A percentile compares a stretch with the other conserved stretches of the same genome.
Conservation (phyloP, 2,797 vertebrate genomes). For the Xenentodon cancila region DNA sequence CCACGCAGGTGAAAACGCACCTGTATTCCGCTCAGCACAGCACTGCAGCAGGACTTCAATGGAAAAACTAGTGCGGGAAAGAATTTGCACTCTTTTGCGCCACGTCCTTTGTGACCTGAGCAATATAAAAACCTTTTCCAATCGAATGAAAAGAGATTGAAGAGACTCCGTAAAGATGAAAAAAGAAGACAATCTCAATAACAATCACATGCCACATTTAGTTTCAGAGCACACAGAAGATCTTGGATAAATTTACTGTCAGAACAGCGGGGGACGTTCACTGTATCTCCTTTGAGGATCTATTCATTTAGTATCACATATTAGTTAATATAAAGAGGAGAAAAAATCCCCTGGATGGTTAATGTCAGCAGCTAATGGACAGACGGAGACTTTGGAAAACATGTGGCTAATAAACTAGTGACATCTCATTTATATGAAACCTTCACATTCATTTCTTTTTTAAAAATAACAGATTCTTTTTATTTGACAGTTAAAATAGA, state of each 20-base stretch:
- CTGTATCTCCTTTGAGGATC: constrained; percentile 26
- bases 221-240: constrained; percentile 41
- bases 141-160: constrained; percentile 62
- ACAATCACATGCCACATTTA: constrained; percentile 52
- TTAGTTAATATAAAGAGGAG: constrained; percentile 10
- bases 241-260: constrained; percentile 38
- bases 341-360: not conserved
- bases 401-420: no score
- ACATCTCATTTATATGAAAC: no score
- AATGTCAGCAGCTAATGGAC: no score
- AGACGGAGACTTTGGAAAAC: no score
- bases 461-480: not conserved
- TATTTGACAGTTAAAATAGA: constrained; percentile 4
- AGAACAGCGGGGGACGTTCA: constrained; percentile 23
- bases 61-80: constrained; percentile 19
- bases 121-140: constrained; percentile 57
- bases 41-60: constrained; percentile 21
- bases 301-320: constrained; percentile 32
- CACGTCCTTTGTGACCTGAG: constrained; percentile 48
- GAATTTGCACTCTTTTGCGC: constrained; percentile 43
- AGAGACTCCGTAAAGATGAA: constrained; percentile 46
- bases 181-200: constrained; percentile 56
- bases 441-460: no score
- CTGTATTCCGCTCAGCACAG: constrained; percentile 18
- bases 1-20: constrained; percentile 47